phyloP scores from a whole-genome alignment of 1,140 invertebrate genomes.

The Cyclargus thomasi region DNA sequence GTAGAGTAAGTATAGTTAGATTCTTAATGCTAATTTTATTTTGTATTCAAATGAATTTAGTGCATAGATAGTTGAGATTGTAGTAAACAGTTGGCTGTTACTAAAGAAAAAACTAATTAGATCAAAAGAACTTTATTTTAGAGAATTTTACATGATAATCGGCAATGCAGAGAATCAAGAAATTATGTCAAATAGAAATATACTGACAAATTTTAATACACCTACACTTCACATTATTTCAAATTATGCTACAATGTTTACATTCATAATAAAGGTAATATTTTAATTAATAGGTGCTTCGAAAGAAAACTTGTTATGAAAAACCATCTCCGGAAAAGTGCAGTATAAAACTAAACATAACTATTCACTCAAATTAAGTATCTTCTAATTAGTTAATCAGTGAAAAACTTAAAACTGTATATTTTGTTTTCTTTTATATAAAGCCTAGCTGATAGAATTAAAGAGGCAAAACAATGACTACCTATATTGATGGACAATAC shows the following conservation, averaged over 20 bases:
- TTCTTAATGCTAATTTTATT: neutral
- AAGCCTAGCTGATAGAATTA: slow-evolving; percentile 42
- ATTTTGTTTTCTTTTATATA: slow-evolving; percentile 32
- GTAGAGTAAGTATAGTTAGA: neutral
- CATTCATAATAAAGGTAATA: slow-evolving; percentile 53
- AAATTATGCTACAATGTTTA: slow-evolving; percentile 65
- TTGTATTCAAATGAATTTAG: no score
- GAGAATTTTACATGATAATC: slow-evolving; percentile 73
- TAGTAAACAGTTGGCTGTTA: neutral
- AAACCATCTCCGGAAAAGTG: slow-evolving; percentile 50
- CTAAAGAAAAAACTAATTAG: slow-evolving; percentile 32
- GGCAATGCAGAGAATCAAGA: slow-evolving; percentile 72
- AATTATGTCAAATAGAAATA: slow-evolving; percentile 72
- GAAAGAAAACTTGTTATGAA: slow-evolving; percentile 51
- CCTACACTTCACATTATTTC: slow-evolving; percentile 64
- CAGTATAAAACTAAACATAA: slow-evolving; percentile 47
- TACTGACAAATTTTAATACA: slow-evolving; percentile 69
- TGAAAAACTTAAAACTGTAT: slow-evolving; percentile 38
- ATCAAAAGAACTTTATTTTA: slow-evolving; percentile 74
- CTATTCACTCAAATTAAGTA: slow-evolving; percentile 47
- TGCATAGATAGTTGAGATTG: no score
- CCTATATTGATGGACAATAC: slow-evolving; percentile 8
- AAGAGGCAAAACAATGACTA: slow-evolving; percentile 12
- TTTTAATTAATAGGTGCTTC: slow-evolving; percentile 57
- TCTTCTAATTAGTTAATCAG: slow-evolving; percentile 47